Base-by-base conservation (phyloP, 2,113 vertebrate genomes). In the Solea senegalensis region DNA sequence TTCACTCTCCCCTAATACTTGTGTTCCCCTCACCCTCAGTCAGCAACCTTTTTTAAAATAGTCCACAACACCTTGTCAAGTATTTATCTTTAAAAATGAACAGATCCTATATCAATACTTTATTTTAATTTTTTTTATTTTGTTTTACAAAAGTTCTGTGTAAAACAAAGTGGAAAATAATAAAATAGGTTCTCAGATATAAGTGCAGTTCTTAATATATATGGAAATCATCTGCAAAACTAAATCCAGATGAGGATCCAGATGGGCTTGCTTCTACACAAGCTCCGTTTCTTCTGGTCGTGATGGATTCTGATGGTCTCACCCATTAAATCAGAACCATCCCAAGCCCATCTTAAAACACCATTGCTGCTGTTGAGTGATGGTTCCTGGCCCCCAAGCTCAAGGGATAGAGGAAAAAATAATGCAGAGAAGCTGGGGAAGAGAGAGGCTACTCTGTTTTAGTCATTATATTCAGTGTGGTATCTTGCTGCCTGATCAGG, bases 391-490 rank as follows among this genome's bases (percentile, higher is more conserved):
- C 66, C 73, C 81, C 74, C 28, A 13, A 34, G 26, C 59, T 34
- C n/a, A 10, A 52, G 59, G 45, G 67, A 57, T 65, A 34, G 39
- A 59, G 72, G 58, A 62, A 58, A 45, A 21, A 13, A 14, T 50
- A 28, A 27, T 13, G 48, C 41, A 39, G 21, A 55, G 63, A 57
- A 16, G 57, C 27, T 53, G 40, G 11, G 43, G 21, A 40, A 16
- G 56, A 67, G 60, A 46, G 44, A 46, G 21, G n/a, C 49, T 10
- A 65, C 54, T 85, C 90, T 90, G 89, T 71, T 90, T 80, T 78
- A 82, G 72, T 82, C 86, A 86, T 90, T 78, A 82, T 65, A 69
- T 64, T 44, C 52, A 65, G 1, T 69, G 14, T 71, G 21, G 55
- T 81, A 58, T 85, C 62, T 52, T 12, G 0, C 34, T 74, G 69